These are phyloP conservation scores for Oryctolagus cuniculus DNA, from an alignment of 2,113 vertebrate species.

Conservation along the genomic window mOryCun1.1 NC_091438.1:72765001-72765500, in stretches of 20 bases:
- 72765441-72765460: not conserved
- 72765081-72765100: not conserved
- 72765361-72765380: conserved; percentile 40
- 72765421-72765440: conserved; percentile 55
- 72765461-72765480: not conserved
- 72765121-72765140: not conserved
- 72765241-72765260: not conserved
- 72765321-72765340: conserved; percentile 48
- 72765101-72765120: not conserved
- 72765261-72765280: not conserved
- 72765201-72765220: conserved; percentile 45
- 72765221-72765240: not conserved
- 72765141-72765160: not conserved
- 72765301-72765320: conserved; percentile 29
- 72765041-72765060: not conserved
- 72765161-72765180: not conserved
- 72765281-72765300: not conserved
- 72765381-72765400: conserved; percentile 36
- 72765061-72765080: not conserved
- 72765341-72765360: conserved; percentile 44
- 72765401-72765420: conserved; percentile 70
- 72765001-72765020: conserved; percentile 6
- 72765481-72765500: not conserved
- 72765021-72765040: not conserved
- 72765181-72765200: not conserved